These are phyloP conservation scores for Salmo trutta DNA, from an alignment of 2,797 vertebrate genomes.

Conservation along the genomic window DNA sequence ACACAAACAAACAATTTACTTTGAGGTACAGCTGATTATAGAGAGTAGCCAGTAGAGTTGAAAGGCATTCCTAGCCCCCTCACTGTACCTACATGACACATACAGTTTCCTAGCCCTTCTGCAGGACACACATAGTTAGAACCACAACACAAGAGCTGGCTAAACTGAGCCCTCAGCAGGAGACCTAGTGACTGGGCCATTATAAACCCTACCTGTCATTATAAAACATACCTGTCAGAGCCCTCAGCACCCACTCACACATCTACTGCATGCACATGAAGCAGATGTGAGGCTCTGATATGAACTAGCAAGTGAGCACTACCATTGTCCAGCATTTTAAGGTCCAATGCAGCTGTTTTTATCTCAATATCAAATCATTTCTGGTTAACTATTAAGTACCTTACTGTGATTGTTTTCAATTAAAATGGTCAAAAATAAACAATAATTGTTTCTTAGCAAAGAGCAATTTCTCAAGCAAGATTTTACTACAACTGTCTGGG, in stretches of 20 bases:
- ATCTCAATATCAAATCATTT: too few species aligned
- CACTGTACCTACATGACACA: slow-evolving; percentile 19
- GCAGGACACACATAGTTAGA: slow-evolving; percentile 5
- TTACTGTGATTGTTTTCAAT: too few species aligned
- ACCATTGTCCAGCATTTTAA: not conserved
- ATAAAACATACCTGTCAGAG: slow-evolving; percentile 32
- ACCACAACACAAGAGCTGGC: slow-evolving; percentile 47
- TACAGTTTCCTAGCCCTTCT: not conserved
- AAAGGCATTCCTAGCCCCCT: slow-evolving; percentile 36
- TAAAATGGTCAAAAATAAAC: too few species aligned
- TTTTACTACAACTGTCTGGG: too few species aligned
- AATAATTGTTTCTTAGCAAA: too few species aligned
- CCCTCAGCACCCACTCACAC: slow-evolving; percentile 12
- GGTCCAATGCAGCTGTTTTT: too few species aligned
- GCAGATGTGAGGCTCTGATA: not conserved
- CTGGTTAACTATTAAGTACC: too few species aligned
- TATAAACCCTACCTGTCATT: slow-evolving; percentile 9
- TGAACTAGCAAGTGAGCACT: not conserved
- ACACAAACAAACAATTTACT: slow-evolving; percentile 56
- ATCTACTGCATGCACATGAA: slow-evolving; percentile 3
- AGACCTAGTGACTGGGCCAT: slow-evolving; percentile 27
- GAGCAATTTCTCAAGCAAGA: too few species aligned
- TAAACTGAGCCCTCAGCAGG: slow-evolving; percentile 47
- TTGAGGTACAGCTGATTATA: slow-evolving; percentile 55
- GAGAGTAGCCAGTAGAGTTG: slow-evolving; percentile 42